Evolutionary conservation across 2,888 invertebrate species (phyloP).

Genomic region (Strigamia transsilvanica): DNA sequence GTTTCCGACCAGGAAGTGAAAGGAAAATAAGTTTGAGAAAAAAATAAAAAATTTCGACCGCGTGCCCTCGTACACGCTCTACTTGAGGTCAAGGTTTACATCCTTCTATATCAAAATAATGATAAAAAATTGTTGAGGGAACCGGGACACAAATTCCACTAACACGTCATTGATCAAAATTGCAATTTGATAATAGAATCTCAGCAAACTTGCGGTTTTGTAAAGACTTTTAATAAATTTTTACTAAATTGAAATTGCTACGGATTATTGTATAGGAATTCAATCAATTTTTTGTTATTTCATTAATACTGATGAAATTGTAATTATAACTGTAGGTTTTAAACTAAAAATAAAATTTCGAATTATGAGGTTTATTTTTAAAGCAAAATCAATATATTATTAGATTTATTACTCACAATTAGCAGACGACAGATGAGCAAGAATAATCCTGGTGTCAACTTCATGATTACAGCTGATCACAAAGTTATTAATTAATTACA

Average conservation of each 20-base stretch:
- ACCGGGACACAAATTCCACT: constrained; percentile 20
- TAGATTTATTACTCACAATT: background rate
- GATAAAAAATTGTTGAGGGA: constrained; percentile 10
- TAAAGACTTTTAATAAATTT: no score
- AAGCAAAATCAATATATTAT: background rate
- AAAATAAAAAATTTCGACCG: constrained; percentile 14
- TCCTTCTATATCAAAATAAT: background rate
- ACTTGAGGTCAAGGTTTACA: constrained; percentile 35
- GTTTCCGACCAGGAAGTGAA: constrained; percentile 37
- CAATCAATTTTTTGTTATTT: no score
- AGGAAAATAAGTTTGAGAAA: constrained; percentile 4
- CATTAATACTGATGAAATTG: no score
- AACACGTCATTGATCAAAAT: background rate
- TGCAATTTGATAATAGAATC: background rate
- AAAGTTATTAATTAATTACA: background rate
- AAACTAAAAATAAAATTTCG: no score
- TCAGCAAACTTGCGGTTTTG: no score
- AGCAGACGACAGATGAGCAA: constrained; percentile 26
- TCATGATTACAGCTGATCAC: constrained; percentile 11
- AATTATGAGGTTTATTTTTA: no score
- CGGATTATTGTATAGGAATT: no score
- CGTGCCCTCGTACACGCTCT: constrained; percentile 31
- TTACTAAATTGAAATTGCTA: no score
- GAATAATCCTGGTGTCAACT: constrained; percentile 23
- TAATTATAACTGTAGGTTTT: no score